Evolutionary conservation across 2,888 invertebrate genomes (phyloP), one percentile per base, ranked within the genome.

Genomic region (Hydriomena furcata): DNA sequence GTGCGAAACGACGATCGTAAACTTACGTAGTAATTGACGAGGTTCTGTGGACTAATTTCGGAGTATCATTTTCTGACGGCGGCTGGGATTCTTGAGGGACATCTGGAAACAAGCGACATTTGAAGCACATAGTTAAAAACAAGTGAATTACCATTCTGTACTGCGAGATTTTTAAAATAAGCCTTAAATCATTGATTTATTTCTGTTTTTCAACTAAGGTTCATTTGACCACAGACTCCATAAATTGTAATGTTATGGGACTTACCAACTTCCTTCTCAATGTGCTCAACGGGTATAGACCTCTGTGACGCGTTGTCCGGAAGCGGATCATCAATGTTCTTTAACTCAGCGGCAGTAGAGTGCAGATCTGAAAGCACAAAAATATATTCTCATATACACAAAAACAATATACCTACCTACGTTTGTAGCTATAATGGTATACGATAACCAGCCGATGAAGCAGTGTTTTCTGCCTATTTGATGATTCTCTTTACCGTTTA

Each of bases 21-120:
- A 13, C 84, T 82, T 77, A 92, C 72, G 92, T 91, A 4, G 91
- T 92, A 24, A 92, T 68, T 17, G 93, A 93, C 6, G 92, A 92
- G 28, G 91, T 91, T 63, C 94, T 92, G 63, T 93, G 94, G 17
- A 92, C 79, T 24, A 94, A 76, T 63, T 91, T 90, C n/a, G 85
- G 83, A 3, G 91, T 83, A 5, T 72, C 71, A 4, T 73, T 69
- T 13, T 63, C 76, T 1, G 70, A 64, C 0, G 73, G 65, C 0
- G 70, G 67, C 47, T 72, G 66, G 52, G 72, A 73, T 32, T 86
- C 82, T 66, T 79, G 83, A 17, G 84, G 71, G 0, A 73, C 63
- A 55, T 86, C 89, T 89, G 56, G 30, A 75, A 24, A 23, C 32
- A 25, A 10, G 17, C 4, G 17, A 17, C 17, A 17, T 4, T 17